Percentiles rank a stretch among this genome's conserved stretches.
phyloP scores from a whole-genome alignment of 2,888 invertebrate species.

The Drosophila siamana region DNA sequence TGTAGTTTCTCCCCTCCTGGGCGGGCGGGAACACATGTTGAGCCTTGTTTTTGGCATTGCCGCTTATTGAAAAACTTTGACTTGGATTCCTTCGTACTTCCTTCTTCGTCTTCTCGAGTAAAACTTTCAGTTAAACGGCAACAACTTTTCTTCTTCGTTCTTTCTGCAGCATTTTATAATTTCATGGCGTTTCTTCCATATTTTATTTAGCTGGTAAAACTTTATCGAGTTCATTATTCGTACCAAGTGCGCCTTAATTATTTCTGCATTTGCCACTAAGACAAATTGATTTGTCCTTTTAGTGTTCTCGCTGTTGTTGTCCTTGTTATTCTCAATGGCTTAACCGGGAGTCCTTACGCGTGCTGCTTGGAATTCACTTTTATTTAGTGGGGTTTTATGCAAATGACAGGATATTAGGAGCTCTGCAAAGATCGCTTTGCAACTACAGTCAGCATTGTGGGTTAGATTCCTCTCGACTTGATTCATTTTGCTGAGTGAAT shows the following conservation, averaged over 20 bases:
- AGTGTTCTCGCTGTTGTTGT: slow-evolving; percentile 10
- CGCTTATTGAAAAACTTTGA: slow-evolving; percentile 60
- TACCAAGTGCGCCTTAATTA: slow-evolving; percentile 45
- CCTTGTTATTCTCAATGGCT: slow-evolving; percentile 27
- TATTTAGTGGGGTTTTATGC: slow-evolving; percentile 12
- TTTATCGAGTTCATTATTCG: slow-evolving; percentile 55
- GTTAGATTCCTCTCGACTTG: neutral
- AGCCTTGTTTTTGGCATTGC: slow-evolving; percentile 49
- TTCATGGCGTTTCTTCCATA: slow-evolving; percentile 44
- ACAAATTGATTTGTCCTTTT: slow-evolving; percentile 39
- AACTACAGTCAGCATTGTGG: neutral
- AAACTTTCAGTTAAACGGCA: slow-evolving; percentile 51
- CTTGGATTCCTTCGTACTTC: slow-evolving; percentile 9
- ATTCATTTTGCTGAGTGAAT: neutral
- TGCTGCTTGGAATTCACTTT: slow-evolving; percentile 19
- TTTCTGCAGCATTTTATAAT: slow-evolving; percentile 39
- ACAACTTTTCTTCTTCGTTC: slow-evolving; percentile 33
- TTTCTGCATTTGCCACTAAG: slow-evolving; percentile 36
- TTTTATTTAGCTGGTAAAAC: slow-evolving; percentile 47
- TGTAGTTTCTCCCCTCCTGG: slow-evolving; percentile 21
- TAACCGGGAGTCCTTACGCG: slow-evolving; percentile 7
- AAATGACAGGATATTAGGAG: slow-evolving; percentile 21
- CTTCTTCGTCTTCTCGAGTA: slow-evolving; percentile 20
- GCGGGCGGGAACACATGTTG: slow-evolving; percentile 54
- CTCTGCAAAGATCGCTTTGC: neutral